These are phyloP conservation scores for Tautogolabrus adspersus DNA, from an alignment of 2,113 vertebrate species.

Conservation along the genomic window DNA sequence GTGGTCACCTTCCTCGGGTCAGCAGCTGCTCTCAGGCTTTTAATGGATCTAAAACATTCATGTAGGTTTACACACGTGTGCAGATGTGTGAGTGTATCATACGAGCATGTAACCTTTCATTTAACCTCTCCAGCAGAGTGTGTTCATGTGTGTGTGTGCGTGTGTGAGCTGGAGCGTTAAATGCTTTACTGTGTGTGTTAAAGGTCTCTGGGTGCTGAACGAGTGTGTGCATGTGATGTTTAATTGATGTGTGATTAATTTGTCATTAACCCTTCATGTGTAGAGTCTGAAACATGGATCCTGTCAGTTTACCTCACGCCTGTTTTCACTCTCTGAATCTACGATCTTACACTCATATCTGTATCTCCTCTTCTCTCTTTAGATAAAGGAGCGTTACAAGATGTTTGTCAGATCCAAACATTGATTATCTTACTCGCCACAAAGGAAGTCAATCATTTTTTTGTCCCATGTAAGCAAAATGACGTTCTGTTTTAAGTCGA, in stretches of 20 bases:
- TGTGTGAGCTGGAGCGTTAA: slow-evolving; percentile 13
- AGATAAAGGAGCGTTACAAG: too few species aligned
- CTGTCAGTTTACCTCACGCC: too few species aligned
- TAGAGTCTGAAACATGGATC: neutral
- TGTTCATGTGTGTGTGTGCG: slow-evolving; percentile 2
- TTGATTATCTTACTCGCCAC: too few species aligned
- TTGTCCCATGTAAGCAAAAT: too few species aligned
- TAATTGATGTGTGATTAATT: slow-evolving; percentile 18
- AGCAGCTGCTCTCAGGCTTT: slow-evolving; percentile 53
- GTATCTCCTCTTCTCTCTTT: too few species aligned
- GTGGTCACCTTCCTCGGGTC: slow-evolving; percentile 21
- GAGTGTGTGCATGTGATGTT: slow-evolving; percentile 7
- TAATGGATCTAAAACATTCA: slow-evolving; percentile 71
- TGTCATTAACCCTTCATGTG: neutral
- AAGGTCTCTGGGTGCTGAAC: slow-evolving; percentile 4
- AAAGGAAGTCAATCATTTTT: too few species aligned
- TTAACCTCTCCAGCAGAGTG: neutral
- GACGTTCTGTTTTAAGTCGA: too few species aligned
- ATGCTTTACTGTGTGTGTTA: neutral
- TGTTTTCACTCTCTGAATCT: neutral
- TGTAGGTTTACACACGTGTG: neutral
- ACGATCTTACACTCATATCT: too few species aligned
- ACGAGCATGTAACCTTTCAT: neutral
- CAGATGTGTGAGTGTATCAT: neutral
- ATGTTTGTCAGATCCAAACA: too few species aligned